Conservation (phyloP, 2,797 vertebrate genomes). For the Lutjanus argentimaculatus region DNA sequence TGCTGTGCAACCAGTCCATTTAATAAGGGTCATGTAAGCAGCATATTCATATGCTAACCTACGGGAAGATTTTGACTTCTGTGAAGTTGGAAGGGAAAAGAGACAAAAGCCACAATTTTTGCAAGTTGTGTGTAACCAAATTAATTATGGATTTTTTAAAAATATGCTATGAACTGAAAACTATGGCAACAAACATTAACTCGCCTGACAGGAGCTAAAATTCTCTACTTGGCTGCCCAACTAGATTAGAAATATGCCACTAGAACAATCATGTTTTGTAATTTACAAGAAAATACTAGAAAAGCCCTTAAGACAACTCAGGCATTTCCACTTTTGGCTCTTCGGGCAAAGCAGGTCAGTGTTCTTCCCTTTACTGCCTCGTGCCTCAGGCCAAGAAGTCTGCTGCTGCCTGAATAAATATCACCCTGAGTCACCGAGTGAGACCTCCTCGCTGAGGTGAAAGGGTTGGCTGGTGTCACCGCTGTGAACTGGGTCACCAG, state of each 20-base stretch:
- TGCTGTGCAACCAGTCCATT: too few relatives aligned
- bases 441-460: constrained; percentile 44
- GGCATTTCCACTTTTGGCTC: constrained; percentile 26
- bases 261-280: neutral
- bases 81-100: too few relatives aligned
- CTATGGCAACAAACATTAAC: too few relatives aligned
- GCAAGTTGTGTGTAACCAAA: too few relatives aligned
- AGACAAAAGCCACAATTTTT: too few relatives aligned
- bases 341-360: constrained; percentile 40
- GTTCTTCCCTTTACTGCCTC: constrained; percentile 36
- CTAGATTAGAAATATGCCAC: neutral
- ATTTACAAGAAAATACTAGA: constrained; percentile 20
- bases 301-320: constrained; percentile 13
- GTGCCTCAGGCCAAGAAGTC: constrained; percentile 36
- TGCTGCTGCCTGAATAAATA: constrained; percentile 48
- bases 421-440: constrained; percentile 33
- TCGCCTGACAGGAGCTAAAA: neutral
- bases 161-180: too few relatives aligned
- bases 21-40: too few relatives aligned
- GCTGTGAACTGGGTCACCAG: constrained; percentile 73
- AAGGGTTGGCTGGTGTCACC: constrained; percentile 44
- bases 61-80: too few relatives aligned
- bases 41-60: too few relatives aligned
- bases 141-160: too few relatives aligned
- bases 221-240: neutral